A percentile compares a stretch with the other conserved stretches of the same genome.
Conservation (phyloP, 2,797 vertebrate species). For the Cirrhinus mrigala region DNA sequence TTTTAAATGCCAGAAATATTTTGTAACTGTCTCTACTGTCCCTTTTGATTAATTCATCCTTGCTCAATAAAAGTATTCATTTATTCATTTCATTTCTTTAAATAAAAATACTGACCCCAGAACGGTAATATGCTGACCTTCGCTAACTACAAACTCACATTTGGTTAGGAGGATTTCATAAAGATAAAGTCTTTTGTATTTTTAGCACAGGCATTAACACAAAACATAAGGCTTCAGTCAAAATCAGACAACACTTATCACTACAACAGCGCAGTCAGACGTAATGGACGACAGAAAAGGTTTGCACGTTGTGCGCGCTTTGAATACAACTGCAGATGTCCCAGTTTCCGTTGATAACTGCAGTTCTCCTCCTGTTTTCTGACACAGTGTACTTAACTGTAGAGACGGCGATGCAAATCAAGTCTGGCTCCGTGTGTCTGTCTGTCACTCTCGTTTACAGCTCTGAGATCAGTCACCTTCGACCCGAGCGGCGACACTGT, state of each 20-base stretch:
- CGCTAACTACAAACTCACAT: conserved; percentile 26
- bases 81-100: neutral
- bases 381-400: conserved; percentile 30
- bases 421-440: conserved; percentile 47
- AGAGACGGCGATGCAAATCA: conserved; percentile 52
- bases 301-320: conserved; percentile 33
- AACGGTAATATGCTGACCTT: neutral
- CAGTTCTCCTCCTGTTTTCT: conserved; percentile 35
- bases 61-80: neutral
- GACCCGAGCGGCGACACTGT: conserved; percentile 22
- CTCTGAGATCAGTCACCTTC: conserved; percentile 48
- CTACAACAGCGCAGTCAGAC: conserved; percentile 40
- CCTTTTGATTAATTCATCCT: neutral
- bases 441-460: conserved; percentile 32
- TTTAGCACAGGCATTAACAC: conserved; percentile 48
- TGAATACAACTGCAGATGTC: conserved; percentile 50
- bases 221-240: conserved; percentile 29
- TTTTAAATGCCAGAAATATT: neutral
- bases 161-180: conserved; percentile 28
- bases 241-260: conserved; percentile 56
- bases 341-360: conserved; percentile 47
- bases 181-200: conserved; percentile 47
- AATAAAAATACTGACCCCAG: neutral
- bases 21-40: neutral
- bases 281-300: conserved; percentile 31